Base-by-base conservation (phyloP, 2,888 invertebrate species). In the Thyatira batis region DNA sequence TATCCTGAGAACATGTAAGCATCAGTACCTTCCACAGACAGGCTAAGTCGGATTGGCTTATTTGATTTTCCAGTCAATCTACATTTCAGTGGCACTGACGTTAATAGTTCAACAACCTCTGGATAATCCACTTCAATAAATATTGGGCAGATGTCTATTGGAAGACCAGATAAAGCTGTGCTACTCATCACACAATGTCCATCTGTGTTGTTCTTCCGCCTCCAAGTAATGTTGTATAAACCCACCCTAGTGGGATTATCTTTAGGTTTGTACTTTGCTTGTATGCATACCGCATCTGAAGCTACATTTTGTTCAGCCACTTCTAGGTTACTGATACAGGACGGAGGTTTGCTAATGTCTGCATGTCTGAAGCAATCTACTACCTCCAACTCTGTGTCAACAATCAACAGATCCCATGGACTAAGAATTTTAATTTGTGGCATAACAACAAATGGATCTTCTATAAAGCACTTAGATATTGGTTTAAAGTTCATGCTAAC, bases 1-100 rank as follows among this genome's bases (percentile, higher is more conserved):
- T 98, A 97, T 1, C 98, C 98, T 57, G 98, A 95, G 88, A 97
- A 98, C 96, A 98, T 98, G 82, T 98, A 98, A 43, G 96, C 96
- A 82, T 98, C 98, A 56, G 95, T 96, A 6, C 95, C 95, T 69
- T 97, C 97, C 88, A 97, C 95, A 51, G 93, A 93, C 39, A 97
- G 86, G 67, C 94, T 94, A 30, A 97, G 87, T 58, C 96, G 95
- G 55, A 96, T 93, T 39, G 97, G 93, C 56, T 93, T 93, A 48
- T 93, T 92, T 0, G 96, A 95, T 66, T 95, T 94, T 76, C 97
- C 97, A 74, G 93, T 92, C 53, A 98, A 87, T 62, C 93, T 93
- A 78, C 97, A 96, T 51, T 93, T 93, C 9, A 96, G 89, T n/a
- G 94, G 92, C 66, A 96, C 90, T 13, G 96, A 95, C 21, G 94